Conservation (phyloP, 2,888 invertebrate genomes). For the Daptonema setosum region DNA sequence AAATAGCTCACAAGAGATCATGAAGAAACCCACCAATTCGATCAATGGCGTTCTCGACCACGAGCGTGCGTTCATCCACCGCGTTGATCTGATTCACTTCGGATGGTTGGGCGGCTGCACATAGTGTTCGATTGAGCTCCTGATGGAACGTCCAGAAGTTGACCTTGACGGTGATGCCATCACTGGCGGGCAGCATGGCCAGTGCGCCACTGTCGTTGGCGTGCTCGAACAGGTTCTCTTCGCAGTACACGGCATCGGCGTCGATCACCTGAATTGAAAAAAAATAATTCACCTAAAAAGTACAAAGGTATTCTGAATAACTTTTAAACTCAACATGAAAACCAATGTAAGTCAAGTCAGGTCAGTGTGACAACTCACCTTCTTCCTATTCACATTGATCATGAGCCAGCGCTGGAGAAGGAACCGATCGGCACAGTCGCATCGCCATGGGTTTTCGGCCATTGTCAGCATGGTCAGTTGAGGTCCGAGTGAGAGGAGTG, state of each 20-base stretch:
- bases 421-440: conserved; percentile 18
- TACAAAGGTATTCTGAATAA: neutral
- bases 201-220: conserved; percentile 22
- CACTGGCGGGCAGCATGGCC: conserved; percentile 9
- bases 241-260: conserved; percentile 14
- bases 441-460: conserved; percentile 21
- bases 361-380: too few species aligned
- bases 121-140: conserved; percentile 8
- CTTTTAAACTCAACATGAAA: too few species aligned
- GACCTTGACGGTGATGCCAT: conserved; percentile 2
- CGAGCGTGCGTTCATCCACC: too few species aligned
- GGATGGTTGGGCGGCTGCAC: too few species aligned
- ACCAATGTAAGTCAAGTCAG: too few species aligned
- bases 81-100: too few species aligned
- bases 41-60: too few species aligned
- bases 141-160: conserved; percentile 9
- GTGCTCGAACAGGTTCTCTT: conserved; percentile 22
- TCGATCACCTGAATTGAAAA: conserved; percentile 12
- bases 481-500: conserved; percentile 2
- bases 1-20: too few species aligned
- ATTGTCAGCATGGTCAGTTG: conserved; percentile 11
- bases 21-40: too few species aligned
- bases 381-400: neutral
- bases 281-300: neutral
- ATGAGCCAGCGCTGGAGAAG: conserved; percentile 5